Conservation (phyloP, 2,888 invertebrate genomes). For the Conomelus anceps region DNA sequence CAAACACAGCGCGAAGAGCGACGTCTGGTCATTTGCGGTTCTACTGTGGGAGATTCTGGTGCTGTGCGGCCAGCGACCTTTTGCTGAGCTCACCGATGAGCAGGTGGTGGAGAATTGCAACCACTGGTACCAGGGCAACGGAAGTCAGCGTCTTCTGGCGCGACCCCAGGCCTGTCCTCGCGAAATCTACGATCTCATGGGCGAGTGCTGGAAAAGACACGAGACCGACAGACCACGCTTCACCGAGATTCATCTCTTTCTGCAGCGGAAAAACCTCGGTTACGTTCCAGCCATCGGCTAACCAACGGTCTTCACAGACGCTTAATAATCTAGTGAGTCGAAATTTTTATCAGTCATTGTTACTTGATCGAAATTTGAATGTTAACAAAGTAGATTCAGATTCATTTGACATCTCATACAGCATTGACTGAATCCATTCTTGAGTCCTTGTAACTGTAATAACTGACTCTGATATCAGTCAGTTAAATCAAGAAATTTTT, state of each 20-base stretch:
- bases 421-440: too few species aligned
- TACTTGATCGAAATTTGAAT: neutral
- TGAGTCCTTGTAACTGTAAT: too few species aligned
- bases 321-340: neutral
- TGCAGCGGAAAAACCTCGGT: constrained; percentile 62
- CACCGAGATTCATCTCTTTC: constrained; percentile 79
- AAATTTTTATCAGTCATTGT: neutral
- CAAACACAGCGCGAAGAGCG: constrained; percentile 77
- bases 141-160: constrained; percentile 50
- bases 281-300: constrained; percentile 48
- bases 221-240: constrained; percentile 76
- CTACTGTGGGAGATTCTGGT: constrained; percentile 85
- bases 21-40: constrained; percentile 88
- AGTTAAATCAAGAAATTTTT: too few species aligned
- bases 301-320: neutral
- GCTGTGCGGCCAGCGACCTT: constrained; percentile 71
- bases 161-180: constrained; percentile 71
- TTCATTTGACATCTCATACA: constrained; percentile 2
- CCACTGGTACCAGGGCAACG: constrained; percentile 56
- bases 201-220: constrained; percentile 83
- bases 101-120: constrained; percentile 71
- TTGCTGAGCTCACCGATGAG: constrained; percentile 72
- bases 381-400: neutral
- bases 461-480: too few species aligned
- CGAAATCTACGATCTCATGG: constrained; percentile 86